Evolutionary conservation across 1,140 invertebrate genomes (phyloP), one percentile per base, ranked within the genome.

Genomic region (Teleopsis dalmanni): DNA sequence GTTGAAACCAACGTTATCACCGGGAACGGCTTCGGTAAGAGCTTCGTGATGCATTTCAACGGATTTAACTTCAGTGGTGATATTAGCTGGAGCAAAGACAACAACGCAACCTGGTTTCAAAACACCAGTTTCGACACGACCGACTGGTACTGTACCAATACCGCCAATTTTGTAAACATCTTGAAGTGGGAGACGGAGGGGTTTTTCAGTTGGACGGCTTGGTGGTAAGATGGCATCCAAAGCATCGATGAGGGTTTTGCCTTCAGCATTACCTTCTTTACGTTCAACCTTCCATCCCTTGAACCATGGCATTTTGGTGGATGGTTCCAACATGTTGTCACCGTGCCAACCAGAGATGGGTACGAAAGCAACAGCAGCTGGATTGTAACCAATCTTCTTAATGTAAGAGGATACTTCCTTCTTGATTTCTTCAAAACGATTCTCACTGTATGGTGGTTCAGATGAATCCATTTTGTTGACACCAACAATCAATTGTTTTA

Each of bases 131-230:
- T 97, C 94, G 37, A 97, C 92, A 73, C 94, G 81, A 61, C 94
- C 94, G 36, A 97, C 94, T 48, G 93, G 94, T 71, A 97, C 94
- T 71, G 94, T 97, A 75, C 93, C 94, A 75, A 97, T 97, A 81
- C 92, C 94, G 63, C 93, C 94, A 74, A 97, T 97, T 81, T 97
- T 97, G 85, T 97, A 97, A 21, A 97, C 94, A 76, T 97, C 93
- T 74, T 95, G 87, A 45, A 94, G 82, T 59, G 89, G 91, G 61
- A 95, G 82, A 79, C 90, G 85, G 31, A 95, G 83, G 57, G 91
- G 75, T 76, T 90, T 92, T 72, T 95, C 88, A 57, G 87, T 89
- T 57, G 91, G 91, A 64, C 91, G 81, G 52, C 75, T 64, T 41
- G 91, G 91, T 47, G 91, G 88, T 34, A 88, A 74, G 74, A 93